Conservation (phyloP, 37 sponge, comb jelly and placozoan genomes). For the Agelas oroides region DNA sequence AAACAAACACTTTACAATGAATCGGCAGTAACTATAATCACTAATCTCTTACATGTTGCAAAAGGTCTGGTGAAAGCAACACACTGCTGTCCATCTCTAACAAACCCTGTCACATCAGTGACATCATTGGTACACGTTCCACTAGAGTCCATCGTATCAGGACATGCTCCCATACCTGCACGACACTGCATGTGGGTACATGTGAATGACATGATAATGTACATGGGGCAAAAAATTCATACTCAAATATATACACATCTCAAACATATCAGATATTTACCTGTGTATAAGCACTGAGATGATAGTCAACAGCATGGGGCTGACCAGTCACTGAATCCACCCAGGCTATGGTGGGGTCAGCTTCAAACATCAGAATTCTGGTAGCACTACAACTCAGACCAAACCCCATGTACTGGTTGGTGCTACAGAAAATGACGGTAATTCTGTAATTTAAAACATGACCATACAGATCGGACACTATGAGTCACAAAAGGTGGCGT, state of each 20-base stretch:
- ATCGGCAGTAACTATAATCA: too few relatives aligned
- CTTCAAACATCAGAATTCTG: conserved; percentile 44
- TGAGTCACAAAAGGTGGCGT: too few relatives aligned
- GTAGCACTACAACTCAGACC: conserved; percentile 64
- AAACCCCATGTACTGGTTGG: conserved; percentile 69
- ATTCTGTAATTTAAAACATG: too few relatives aligned
- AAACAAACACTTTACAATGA: too few relatives aligned
- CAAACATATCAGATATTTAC: not conserved
- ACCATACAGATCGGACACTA: too few relatives aligned
- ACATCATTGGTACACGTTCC: conserved; percentile 36
- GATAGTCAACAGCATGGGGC: conserved; percentile 67
- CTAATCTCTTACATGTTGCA: conserved; percentile 25
- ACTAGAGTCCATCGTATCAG: conserved; percentile 28
- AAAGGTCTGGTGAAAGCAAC: conserved; percentile 42
- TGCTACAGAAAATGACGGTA: not conserved
- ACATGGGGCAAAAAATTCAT: too few relatives aligned
- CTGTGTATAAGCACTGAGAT: conserved; percentile 44
- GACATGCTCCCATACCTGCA: conserved; percentile 51
- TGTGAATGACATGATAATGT: too few relatives aligned
- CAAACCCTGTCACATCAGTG: conserved; percentile 13
- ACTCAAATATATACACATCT: too few relatives aligned
- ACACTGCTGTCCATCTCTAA: conserved; percentile 24
- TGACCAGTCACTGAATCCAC: conserved; percentile 19
- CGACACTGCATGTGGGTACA: conserved; percentile 44
- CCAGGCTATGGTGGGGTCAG: conserved; percentile 69